Evolutionary conservation across 2,113 vertebrate species (phyloP).

Genomic region (Silurus meridionalis): DNA sequence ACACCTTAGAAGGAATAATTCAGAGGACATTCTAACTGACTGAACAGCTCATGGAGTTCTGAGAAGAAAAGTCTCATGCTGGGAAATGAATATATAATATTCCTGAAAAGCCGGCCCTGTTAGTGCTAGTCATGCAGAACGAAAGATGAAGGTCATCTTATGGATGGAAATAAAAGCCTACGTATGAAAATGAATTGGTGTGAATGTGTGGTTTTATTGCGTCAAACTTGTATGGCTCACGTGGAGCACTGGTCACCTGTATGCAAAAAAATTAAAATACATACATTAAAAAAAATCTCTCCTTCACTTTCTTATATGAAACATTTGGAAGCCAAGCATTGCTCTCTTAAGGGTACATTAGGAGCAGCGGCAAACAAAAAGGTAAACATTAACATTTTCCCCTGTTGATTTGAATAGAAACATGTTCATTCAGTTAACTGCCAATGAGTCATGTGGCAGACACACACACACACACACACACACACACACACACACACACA

Average conservation of each 20-base stretch:
- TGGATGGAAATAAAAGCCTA: background rate
- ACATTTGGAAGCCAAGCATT: background rate
- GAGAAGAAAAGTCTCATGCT: background rate
- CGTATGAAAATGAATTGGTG: background rate
- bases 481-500: too few species aligned
- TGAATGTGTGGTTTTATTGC: constrained; percentile 32
- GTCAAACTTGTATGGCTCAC: constrained; percentile 61
- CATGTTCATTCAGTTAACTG: background rate
- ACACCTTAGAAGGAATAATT: background rate
- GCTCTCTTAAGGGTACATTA: background rate
- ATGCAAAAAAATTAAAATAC: constrained; percentile 47
- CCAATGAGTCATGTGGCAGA: background rate
- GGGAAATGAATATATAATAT: background rate
- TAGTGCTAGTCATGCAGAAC: background rate
- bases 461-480: too few species aligned
- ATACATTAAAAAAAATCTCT: background rate
- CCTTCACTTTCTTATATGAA: background rate
- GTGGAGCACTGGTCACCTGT: constrained; percentile 42
- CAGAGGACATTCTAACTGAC: background rate
- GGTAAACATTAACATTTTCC: too few species aligned
- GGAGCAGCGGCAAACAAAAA: background rate
- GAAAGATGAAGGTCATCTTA: background rate
- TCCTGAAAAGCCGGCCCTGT: background rate
- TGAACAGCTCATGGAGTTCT: background rate
- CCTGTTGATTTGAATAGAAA: background rate